Conservation (phyloP, 2,113 vertebrate species). For the Ibidorhyncha struthersii region DNA sequence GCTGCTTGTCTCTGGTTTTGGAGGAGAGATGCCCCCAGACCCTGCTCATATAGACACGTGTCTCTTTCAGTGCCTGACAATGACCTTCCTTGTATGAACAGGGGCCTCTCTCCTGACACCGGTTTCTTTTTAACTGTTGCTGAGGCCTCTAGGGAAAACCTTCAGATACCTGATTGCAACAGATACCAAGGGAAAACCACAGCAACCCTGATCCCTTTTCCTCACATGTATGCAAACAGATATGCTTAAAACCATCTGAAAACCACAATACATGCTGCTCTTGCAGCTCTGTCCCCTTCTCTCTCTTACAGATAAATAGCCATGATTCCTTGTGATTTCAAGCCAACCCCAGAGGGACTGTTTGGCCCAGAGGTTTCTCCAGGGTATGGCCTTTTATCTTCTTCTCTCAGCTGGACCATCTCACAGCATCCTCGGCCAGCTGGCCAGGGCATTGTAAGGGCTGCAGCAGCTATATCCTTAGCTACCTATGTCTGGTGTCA, state of each 20-base stretch:
- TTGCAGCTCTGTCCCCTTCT: background rate
- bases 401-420: background rate
- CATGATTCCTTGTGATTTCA: background rate
- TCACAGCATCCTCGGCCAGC: background rate
- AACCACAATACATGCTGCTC: rapidly evolving
- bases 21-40: background rate
- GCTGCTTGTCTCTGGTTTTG: background rate
- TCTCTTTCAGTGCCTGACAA: constrained; percentile 12
- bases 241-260: background rate
- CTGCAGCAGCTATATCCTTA: background rate
- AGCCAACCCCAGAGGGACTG: background rate
- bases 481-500: background rate
- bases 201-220: background rate
- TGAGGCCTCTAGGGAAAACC: background rate
- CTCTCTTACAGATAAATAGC: background rate
- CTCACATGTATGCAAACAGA: background rate
- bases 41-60: background rate
- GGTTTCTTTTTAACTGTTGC: background rate
- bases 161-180: background rate
- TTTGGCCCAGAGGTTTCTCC: background rate
- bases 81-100: constrained; percentile 6
- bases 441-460: background rate
- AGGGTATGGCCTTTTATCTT: background rate
- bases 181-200: background rate
- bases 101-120: background rate